Evolutionary conservation across 2,113 vertebrate species (phyloP), one percentile per base, ranked within the genome.

Genomic region (Mustela lutreola): DNA sequence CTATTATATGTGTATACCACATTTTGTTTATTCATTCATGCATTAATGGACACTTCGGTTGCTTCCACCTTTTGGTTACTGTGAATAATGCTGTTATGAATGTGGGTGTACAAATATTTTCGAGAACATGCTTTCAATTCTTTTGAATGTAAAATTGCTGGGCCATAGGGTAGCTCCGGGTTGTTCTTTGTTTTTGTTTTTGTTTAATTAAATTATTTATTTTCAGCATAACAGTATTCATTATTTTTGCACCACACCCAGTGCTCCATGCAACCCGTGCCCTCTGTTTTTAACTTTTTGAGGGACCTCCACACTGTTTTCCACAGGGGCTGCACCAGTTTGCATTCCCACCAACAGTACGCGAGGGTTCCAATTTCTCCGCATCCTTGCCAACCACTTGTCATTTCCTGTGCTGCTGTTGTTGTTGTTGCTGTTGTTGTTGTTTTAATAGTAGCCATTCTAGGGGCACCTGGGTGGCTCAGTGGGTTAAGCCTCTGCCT

Each of bases 11-110:
- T 33, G 45, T 56, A 92, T 10, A 48, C 36, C 84, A 96, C 67
- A 92, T 82, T 89, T 89, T 39, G 48, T 56, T 92, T 81, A 63
- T 62, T 71, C 39, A 79, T 45, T 63, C 58, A 81, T 31, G 21
- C 48, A 56, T 14, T 83, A 26, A 56, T 39, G 15, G 62, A 95
- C 53, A 79, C 71, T 56, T 89, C 62, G 62, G 53, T 79, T 89
- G 42, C 79, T 79, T 92, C 63, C 50, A 79, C 62, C 53, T 93
- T 84, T 89, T 24, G 45, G 53, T 53, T 92, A 71, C 21, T 79
- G 12, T 63, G 70, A 92, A 87, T 76, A 75, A 92, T 95, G 79
- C n/a, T 91, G 42, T 42, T 93, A 63, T 56, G 53, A 78, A 85
- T 60, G 53, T 21, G 15, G 22, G 71, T 63, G 2, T 71, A 63